Percentiles rank a stretch among this genome's conserved stretches.
phyloP scores from a whole-genome alignment of 2,888 invertebrate species.

The Axea sp. region DNA sequence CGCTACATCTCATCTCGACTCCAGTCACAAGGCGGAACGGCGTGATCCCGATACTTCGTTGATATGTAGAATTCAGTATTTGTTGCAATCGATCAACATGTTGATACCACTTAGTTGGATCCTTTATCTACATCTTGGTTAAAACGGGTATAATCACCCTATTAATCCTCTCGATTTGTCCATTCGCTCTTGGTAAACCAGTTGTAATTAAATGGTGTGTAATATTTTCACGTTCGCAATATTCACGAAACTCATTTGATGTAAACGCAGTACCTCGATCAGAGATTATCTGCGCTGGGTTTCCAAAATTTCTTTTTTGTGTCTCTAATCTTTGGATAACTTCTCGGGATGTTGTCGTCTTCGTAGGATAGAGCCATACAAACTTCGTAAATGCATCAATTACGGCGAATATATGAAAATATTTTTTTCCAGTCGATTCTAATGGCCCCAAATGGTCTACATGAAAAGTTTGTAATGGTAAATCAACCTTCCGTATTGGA shows the following conservation, averaged over 20 bases:
- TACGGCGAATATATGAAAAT: conserved; percentile 4
- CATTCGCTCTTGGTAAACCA: not conserved
- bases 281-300: not conserved
- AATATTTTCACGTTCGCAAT: not conserved
- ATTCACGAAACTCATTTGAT: not conserved
- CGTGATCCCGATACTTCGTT: conserved; percentile 62
- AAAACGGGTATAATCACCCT: too few species aligned
- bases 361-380: not conserved
- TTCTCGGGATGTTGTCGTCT: not conserved
- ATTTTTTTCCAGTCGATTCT: not conserved
- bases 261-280: conserved; percentile 3
- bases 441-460: conserved; percentile 8
- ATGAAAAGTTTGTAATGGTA: conserved; percentile 1
- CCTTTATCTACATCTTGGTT: conserved; percentile 69
- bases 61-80: conserved; percentile 65
- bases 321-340: not conserved
- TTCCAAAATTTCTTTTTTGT: not conserved
- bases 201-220: not conserved
- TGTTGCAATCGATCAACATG: conserved; percentile 63
- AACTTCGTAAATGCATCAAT: not conserved
- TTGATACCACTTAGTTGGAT: conserved; percentile 69
- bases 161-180: conserved; percentile 65
- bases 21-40: conserved; percentile 23
- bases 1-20: conserved; percentile 10
- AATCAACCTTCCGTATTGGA: not conserved